Evolutionary conservation across 2,113 vertebrate species (phyloP).

Genomic region (Okapia johnstoni): DNA sequence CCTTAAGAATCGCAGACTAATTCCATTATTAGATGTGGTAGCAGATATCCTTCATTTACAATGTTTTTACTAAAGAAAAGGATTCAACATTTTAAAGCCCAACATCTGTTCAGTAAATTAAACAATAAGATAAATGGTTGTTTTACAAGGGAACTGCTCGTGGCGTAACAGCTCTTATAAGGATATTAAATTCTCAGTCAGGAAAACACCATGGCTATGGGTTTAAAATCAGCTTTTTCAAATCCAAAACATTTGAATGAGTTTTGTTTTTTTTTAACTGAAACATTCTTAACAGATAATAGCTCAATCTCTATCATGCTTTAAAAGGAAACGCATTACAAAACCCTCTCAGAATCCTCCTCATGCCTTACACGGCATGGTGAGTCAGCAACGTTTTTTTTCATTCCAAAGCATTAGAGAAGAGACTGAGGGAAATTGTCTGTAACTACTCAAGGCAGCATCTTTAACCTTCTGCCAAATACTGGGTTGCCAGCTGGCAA

Average conservation of each 20-base stretch:
- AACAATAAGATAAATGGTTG: slow-evolving; percentile 36
- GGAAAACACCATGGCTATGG: background rate
- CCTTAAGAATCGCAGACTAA: background rate
- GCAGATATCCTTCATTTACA: background rate
- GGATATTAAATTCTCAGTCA: background rate
- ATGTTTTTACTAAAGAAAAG: slow-evolving; percentile 17
- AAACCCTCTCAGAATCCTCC: background rate
- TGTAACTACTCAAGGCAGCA: slow-evolving; percentile 42
- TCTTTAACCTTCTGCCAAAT: slow-evolving; percentile 42
- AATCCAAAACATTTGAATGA: slow-evolving; percentile 8
- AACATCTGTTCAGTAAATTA: slow-evolving; percentile 19
- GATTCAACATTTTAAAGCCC: slow-evolving; percentile 1
- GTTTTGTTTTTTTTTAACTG: background rate
- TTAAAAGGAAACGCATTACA: slow-evolving; percentile 18
- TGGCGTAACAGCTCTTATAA: background rate
- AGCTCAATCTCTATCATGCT: background rate
- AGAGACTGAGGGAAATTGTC: slow-evolving; percentile 23
- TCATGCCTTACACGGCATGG: slow-evolving; percentile 14
- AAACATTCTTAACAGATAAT: background rate
- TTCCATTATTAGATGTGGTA: background rate
- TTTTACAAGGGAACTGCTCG: background rate
- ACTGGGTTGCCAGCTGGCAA: slow-evolving; percentile 43
- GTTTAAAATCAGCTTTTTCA: slow-evolving; percentile 38
- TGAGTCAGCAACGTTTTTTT: slow-evolving; percentile 11
- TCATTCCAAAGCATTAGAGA: background rate